A percentile compares a stretch with the other conserved stretches of the same genome.
Evolutionary conservation across 2,888 invertebrate species (phyloP).

Genomic region (Teinopalpus imperialis): DNA sequence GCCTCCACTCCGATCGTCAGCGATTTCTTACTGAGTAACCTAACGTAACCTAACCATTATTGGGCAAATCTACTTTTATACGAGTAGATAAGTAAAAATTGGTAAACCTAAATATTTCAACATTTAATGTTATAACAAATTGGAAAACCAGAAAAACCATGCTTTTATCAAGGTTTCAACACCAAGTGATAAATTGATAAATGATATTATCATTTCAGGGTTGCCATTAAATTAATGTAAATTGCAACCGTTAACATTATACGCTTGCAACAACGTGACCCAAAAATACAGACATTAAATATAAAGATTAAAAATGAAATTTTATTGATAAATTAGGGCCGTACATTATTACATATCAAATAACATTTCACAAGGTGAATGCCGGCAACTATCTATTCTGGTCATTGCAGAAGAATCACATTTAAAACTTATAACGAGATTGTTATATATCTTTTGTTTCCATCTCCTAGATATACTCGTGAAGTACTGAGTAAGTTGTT

Average conservation of each 20-base stretch:
- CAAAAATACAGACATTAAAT: slow-evolving; percentile 15
- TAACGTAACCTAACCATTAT: too few species aligned
- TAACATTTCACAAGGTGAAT: slow-evolving; percentile 6
- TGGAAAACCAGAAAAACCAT: background rate
- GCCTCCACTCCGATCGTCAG: too few species aligned
- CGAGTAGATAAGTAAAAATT: too few species aligned
- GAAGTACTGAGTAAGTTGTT: too few species aligned
- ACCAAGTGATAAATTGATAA: slow-evolving; percentile 6
- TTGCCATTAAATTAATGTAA: slow-evolving; percentile 12
- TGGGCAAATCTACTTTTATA: too few species aligned
- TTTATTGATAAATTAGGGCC: slow-evolving; percentile 14
- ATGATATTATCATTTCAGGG: background rate
- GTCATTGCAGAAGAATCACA: too few species aligned
- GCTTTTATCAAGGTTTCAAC: slow-evolving; percentile 15
- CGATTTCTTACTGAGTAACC: too few species aligned
- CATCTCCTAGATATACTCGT: too few species aligned
- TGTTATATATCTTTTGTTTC: too few species aligned
- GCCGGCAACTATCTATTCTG: too few species aligned
- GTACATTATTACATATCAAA: slow-evolving; percentile 13
- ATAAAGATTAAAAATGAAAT: slow-evolving; percentile 11
- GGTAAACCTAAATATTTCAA: background rate
- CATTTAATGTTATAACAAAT: background rate
- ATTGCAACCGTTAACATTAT: slow-evolving; percentile 7
- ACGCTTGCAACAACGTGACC: slow-evolving; percentile 1
- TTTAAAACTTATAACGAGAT: too few species aligned